phyloP scores from a whole-genome alignment of 2,113 vertebrate species.

The Physeter macrocephalus region DNA sequence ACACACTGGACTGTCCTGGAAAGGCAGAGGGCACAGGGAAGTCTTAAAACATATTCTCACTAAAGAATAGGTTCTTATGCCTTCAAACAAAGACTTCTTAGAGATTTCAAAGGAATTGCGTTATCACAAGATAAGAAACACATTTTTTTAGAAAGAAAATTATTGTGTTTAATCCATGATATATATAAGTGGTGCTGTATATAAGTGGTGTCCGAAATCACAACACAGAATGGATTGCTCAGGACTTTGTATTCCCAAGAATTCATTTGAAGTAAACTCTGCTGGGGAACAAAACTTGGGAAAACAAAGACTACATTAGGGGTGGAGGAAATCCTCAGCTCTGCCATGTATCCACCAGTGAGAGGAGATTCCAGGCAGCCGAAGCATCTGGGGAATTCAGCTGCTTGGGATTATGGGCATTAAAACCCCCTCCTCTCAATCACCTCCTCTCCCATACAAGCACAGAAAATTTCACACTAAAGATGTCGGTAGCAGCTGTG shows the following conservation, averaged over 20 bases:
- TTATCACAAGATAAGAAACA: not conserved
- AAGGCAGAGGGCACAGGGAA: not conserved
- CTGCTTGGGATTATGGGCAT: not conserved
- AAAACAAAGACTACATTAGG: not conserved
- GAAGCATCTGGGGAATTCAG: constrained; percentile 44
- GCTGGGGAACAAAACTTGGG: not conserved
- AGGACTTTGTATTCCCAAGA: not conserved
- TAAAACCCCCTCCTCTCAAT: not conserved
- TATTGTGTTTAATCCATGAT: not conserved
- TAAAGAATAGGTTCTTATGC: not conserved
- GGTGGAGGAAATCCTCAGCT: not conserved
- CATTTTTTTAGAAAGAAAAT: not conserved
- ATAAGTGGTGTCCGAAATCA: not conserved
- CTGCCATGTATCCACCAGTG: not conserved
- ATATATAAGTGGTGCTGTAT: not conserved
- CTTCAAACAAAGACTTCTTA: not conserved
- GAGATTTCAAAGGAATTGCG: not conserved
- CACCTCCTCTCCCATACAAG: not conserved
- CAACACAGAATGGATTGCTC: not conserved
- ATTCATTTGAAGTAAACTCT: constrained; percentile 2
- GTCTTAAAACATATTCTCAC: not conserved
- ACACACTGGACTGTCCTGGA: not conserved
- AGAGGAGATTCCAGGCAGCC: not conserved
- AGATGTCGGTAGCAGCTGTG: not conserved
- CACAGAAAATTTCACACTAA: not conserved